A percentile compares a stretch with the other conserved stretches of the same genome.
These are phyloP conservation scores for Synodontis membranacea DNA, from an alignment of 2,113 vertebrate species.

Conservation along the genomic window DNA sequence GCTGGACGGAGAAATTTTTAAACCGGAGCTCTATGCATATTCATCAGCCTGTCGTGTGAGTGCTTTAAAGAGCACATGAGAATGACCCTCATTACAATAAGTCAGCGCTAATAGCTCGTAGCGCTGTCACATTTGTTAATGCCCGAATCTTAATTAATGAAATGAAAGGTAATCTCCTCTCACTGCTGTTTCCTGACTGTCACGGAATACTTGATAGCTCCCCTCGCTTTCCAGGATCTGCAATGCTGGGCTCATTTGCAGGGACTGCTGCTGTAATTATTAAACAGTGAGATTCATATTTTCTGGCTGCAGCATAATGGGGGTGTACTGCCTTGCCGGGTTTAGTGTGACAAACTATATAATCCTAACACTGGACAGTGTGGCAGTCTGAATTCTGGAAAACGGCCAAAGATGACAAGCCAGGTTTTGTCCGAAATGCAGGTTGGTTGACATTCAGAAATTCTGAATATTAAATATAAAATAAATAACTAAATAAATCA, in stretches of 20 bases:
- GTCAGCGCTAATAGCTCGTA: constrained; percentile 62
- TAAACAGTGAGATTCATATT: constrained; percentile 15
- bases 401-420: background rate
- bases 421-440: background rate
- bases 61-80: constrained; percentile 50
- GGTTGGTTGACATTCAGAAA: too few species aligned
- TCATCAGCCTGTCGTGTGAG: constrained; percentile 47
- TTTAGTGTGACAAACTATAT: background rate
- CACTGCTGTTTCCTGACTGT: constrained; percentile 42
- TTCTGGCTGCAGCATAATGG: constrained; percentile 7
- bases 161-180: constrained; percentile 65
- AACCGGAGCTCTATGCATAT: constrained; percentile 48
- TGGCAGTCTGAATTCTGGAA: background rate
- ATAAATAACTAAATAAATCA: background rate
- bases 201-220: background rate
- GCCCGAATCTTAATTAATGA: constrained; percentile 62
- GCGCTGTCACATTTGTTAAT: constrained; percentile 65
- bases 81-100: constrained; percentile 62
- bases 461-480: background rate
- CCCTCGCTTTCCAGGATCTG: constrained; percentile 27
- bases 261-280: constrained; percentile 14
- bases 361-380: background rate
- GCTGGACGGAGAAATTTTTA: background rate
- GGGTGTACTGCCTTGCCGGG: background rate
- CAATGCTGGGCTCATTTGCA: background rate